Base-by-base conservation (phyloP, 2,113 vertebrate genomes). In the Orycteropus afer region DNA sequence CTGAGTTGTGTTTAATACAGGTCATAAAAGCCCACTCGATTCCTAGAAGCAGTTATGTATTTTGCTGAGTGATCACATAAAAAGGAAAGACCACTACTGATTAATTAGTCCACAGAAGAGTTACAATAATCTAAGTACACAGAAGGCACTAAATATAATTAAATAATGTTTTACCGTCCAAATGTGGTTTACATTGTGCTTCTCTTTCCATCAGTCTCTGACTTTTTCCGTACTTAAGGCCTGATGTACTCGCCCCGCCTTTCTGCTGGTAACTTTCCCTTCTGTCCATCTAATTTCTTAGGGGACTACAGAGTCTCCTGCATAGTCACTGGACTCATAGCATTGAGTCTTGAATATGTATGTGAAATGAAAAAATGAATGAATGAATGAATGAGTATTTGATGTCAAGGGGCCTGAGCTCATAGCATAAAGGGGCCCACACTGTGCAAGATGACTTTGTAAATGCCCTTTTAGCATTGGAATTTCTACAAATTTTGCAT, bases 361-460 rank as follows among this genome's bases (percentile, higher is more conserved):
- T 42, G 17, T 37, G 8, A 74, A 7, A 27, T 3, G 5, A 7
- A 51, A 32, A 49, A 37, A 4, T 2, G 34, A 18, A 29, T 40
- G 37, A 81, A 71, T 71, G n/a, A 40, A 71, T 71, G 67, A 40
- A 40, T 10, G 61, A 63, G 29, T 32, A 63, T 63, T 29, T 32
- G 61, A 10, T 40, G 61, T 42, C 15, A 12, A 17, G 18, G 15
- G 8, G 5, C 23, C 49, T 59, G 25, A n/a, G 1, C 20, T 23
- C 0, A 0, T 1, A 65, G 40, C 0, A 6, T 27, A 7, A 23
- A 59, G 47, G 4, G 17, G 2, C 29, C n/a, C 32, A 7, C 2
- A 6, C 20, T 20, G 9, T 5, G 20, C 7, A 32, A 67, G 42
- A 53, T 15, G 34, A 4, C 20, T 45, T 23, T 74, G 81, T 47